phyloP scores from a whole-genome alignment of 2,888 invertebrate species.

The Yponomeuta evonymella region DNA sequence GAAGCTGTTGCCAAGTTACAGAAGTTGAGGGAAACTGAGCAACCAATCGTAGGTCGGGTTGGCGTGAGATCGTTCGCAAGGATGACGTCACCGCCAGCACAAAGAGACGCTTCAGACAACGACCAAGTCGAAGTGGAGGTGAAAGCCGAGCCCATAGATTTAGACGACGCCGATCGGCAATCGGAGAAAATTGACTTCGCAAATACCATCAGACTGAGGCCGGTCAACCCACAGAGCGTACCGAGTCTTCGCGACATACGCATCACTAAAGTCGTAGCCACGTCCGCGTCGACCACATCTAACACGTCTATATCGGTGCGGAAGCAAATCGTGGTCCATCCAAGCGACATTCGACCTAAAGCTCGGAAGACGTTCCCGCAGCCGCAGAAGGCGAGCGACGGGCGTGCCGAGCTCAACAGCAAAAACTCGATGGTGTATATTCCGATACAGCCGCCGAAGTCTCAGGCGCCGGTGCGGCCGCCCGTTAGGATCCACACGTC shows the following conservation, averaged over 20 bases:
- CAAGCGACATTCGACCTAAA: constrained; percentile 39
- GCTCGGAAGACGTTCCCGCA: constrained; percentile 64
- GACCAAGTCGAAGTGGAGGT: constrained; percentile 53
- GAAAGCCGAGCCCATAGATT: constrained; percentile 61
- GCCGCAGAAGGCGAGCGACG: constrained; percentile 52
- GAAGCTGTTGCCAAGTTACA: constrained; percentile 48
- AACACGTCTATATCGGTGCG: constrained; percentile 19
- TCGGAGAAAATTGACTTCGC: constrained; percentile 58
- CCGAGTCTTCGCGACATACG: constrained; percentile 51
- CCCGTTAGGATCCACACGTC: constrained; percentile 26
- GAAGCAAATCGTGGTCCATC: constrained; percentile 26
- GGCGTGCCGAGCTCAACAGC: constrained; percentile 52
- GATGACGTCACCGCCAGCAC: constrained; percentile 45
- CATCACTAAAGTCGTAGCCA: constrained; percentile 51
- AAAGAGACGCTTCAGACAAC: constrained; percentile 24
- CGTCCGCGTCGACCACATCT: constrained; percentile 20
- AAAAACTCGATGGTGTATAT: constrained; percentile 72
- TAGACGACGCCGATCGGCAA: constrained; percentile 54
- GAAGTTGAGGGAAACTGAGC: constrained; percentile 39
- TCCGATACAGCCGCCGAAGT: constrained; percentile 62
- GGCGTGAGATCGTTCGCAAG: constrained; percentile 65
- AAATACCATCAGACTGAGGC: constrained; percentile 55
- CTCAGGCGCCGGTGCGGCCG: constrained; percentile 43
- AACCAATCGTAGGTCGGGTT: constrained; percentile 47
- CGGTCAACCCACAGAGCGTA: constrained; percentile 37